Percentiles rank a stretch among this genome's conserved stretches.
Evolutionary conservation across 1,140 invertebrate species (phyloP).

Genomic region (Sycophila sp.): DNA sequence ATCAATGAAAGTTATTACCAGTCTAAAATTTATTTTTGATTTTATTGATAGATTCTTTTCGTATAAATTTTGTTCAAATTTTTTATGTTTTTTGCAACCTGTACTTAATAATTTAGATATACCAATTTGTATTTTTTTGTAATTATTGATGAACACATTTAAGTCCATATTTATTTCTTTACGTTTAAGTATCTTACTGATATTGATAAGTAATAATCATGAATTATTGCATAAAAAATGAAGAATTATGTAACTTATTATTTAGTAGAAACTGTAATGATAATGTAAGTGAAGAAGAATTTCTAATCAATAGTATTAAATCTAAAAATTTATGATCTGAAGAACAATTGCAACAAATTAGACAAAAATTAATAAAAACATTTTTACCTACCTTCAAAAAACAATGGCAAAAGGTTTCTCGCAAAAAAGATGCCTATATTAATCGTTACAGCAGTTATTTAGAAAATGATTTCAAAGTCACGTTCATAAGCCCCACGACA

Average conservation of each 20-base stretch:
- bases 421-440: neutral
- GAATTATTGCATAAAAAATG: constrained; percentile 5
- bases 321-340: constrained; percentile 1
- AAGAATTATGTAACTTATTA: constrained; percentile 9
- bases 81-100: constrained; percentile 12
- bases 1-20: no score
- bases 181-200: neutral
- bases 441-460: neutral
- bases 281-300: constrained; percentile 1
- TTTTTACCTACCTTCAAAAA: neutral
- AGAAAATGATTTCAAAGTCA: neutral
- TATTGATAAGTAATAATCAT: neutral
- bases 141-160: neutral
- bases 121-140: neutral
- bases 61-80: neutral
- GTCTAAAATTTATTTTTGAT: neutral
- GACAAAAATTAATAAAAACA: neutral
- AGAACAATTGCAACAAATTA: constrained; percentile 9
- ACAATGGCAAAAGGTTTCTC: neutral
- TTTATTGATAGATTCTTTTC: neutral
- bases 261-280: neutral
- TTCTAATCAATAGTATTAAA: neutral
- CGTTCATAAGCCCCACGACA: neutral
- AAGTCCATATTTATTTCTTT: neutral
- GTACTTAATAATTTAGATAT: neutral